phyloP scores from a whole-genome alignment of 1,140 invertebrate genomes.

The Aphelinus certus region DNA sequence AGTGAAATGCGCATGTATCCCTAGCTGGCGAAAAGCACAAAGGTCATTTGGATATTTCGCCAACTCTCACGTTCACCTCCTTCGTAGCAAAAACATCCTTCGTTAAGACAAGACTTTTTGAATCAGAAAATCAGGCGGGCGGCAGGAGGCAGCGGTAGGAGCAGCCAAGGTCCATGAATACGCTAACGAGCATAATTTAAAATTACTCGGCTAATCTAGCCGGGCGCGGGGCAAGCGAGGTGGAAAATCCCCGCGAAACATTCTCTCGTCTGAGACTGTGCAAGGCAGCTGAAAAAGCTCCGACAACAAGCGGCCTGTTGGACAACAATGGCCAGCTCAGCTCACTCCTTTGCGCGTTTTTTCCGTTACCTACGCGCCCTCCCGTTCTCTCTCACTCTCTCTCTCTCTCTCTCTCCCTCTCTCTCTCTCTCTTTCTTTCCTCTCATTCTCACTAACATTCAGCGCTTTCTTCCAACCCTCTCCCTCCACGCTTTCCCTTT shows the following conservation, averaged over 20 bases:
- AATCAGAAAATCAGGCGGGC: not conserved
- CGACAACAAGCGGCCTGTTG: conserved; percentile 25
- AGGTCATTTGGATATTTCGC: conserved; percentile 30
- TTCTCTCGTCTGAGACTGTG: conserved; percentile 24
- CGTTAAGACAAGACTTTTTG: conserved; percentile 30
- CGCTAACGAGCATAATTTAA: conserved; percentile 31
- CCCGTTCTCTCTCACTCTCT: not conserved
- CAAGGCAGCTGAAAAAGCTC: conserved; percentile 19
- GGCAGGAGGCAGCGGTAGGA: not conserved
- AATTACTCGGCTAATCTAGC: conserved; percentile 24
- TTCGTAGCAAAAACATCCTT: conserved; percentile 17
- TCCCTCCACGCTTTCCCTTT: not conserved
- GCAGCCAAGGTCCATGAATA: not conserved
- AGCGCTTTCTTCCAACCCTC: not conserved
- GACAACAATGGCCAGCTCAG: conserved; percentile 29
- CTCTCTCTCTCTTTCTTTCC: not conserved
- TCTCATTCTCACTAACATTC: not conserved
- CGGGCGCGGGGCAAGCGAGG: not conserved
- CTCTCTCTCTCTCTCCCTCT: not conserved
- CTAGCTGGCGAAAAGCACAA: conserved; percentile 10
- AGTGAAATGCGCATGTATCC: too few relatives aligned
- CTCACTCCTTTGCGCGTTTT: not conserved
- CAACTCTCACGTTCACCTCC: not conserved
- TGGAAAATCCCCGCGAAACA: conserved; percentile 28
- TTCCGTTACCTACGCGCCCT: not conserved